Base-by-base conservation (phyloP, 1,140 invertebrate genomes). In the Drosophila varians region DNA sequence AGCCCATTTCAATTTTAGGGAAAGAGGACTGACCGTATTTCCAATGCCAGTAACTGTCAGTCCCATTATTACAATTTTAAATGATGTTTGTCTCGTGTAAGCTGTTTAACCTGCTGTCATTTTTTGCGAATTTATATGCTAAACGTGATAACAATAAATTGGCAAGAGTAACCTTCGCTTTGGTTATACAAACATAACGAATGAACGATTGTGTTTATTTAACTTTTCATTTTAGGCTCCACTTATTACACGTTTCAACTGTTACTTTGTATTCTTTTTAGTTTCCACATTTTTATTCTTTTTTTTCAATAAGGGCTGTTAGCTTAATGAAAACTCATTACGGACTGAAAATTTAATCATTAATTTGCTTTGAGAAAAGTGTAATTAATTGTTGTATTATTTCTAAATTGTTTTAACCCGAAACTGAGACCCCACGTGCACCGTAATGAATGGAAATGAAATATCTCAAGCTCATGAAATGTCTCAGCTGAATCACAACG, bases 91-190 rank as follows among this genome's bases (percentile, higher is more conserved):
- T 26, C 47, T 51, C 25, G 8, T 49, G 47, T 25, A 64, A 46
- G 9, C 21, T 28, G 56, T 72, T 73, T 18, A 68, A 45, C 70
- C 46, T 53, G 42, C 14, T 55, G 25, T 16, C 9, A 65, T 53
- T 66, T 52, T 65, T 48, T 52, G 28, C 14, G 45, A 19, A 25
- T 52, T 54, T 42, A 21, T 55, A 34, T 58, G 55, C 38, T 40
- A 64, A 79, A 82, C 78, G 78, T 82, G 78, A 83, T 83, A 56
- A 68, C 40, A 64, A 84, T 78, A 38, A 55, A 62, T 55, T 55
- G 42, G 14, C 42, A 25, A 12, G 42, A 46, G 11, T 42, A 58
- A 48, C 71, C 60, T 83, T 62, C 42, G 48, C 45, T 58, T n/a
- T 14, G 55, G 69, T 28, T 74, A 56, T 55, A 56, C 43, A 72